These are phyloP conservation scores for Ridgeia piscesae DNA, from an alignment of 1,140 invertebrate species.

Conservation along the genomic window DNA sequence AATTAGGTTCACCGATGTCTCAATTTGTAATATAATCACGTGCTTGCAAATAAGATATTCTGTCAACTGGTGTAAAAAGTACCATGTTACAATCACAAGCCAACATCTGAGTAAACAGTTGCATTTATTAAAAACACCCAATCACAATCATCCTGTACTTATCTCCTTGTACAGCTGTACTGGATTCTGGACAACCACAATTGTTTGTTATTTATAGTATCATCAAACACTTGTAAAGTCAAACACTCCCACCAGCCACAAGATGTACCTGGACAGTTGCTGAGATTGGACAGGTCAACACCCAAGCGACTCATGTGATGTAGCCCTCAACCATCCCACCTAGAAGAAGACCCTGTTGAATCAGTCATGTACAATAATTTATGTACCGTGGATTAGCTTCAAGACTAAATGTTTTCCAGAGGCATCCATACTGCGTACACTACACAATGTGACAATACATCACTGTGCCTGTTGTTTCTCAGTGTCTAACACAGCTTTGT, in stretches of 20 bases:
- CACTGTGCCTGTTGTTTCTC: not conserved
- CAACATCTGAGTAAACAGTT: not conserved
- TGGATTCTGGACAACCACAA: not conserved
- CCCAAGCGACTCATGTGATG: too few species aligned
- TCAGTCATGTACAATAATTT: not conserved
- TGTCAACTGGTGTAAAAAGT: too few species aligned
- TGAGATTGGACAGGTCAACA: too few species aligned
- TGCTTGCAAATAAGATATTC: too few species aligned
- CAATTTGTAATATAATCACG: too few species aligned
- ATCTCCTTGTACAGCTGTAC: not conserved
- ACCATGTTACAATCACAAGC: not conserved
- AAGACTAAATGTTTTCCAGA: not conserved
- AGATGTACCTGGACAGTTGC: too few species aligned
- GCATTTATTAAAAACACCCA: not conserved
- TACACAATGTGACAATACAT: not conserved
- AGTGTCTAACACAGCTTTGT: constrained; percentile 7
- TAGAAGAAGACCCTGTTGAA: too few species aligned
- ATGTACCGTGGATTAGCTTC: not conserved
- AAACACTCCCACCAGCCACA: not conserved
- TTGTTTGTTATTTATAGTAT: not conserved
- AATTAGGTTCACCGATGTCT: too few species aligned
- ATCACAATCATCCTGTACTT: not conserved
- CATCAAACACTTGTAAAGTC: too few species aligned
- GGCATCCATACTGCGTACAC: not conserved
- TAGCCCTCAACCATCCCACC: too few species aligned